A percentile compares a stretch with the other conserved stretches of the same genome.
Conservation (phyloP, 1,140 invertebrate species). For the Orussus abietinus region DNA sequence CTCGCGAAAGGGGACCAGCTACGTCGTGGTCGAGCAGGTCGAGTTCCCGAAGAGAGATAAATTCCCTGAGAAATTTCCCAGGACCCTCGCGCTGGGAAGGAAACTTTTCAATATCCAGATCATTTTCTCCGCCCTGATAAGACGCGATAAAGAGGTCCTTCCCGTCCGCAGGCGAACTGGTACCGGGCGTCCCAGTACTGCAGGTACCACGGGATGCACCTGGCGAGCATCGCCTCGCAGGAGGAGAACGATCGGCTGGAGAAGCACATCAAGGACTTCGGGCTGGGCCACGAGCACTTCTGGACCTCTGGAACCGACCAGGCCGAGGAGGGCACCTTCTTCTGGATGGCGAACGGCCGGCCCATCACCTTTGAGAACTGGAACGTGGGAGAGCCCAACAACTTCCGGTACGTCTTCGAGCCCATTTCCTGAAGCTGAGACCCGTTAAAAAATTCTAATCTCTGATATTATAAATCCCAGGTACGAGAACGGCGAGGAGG, state of each 20-base stretch:
- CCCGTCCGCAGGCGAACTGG: conserved; percentile 78
- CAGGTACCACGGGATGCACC: conserved; percentile 86
- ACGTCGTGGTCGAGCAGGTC: no score
- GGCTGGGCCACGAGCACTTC: conserved; percentile 84
- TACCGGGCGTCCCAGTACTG: conserved; percentile 88
- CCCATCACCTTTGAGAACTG: conserved; percentile 88
- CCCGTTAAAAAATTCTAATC: not conserved
- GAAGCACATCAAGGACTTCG: conserved; percentile 78
- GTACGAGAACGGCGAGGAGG: conserved; percentile 89
- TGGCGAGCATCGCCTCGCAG: conserved; percentile 82
- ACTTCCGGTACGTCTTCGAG: conserved; percentile 62
- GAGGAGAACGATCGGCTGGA: conserved; percentile 84
- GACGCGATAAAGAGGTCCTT: no score
- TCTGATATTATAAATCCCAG: conserved; percentile 22
- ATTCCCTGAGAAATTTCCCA: no score
- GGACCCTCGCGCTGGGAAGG: no score
- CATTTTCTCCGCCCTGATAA: no score
- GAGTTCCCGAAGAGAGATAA: no score
- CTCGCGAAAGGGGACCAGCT: no score
- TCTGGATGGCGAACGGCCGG: conserved; percentile 87
- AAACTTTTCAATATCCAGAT: no score
- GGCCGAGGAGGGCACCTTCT: conserved; percentile 84
- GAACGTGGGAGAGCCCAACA: conserved; percentile 88
- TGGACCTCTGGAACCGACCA: conserved; percentile 90
- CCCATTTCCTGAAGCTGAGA: not conserved